Base-by-base conservation (phyloP, 1,140 invertebrate species). In the Copidosoma floridanum region DNA sequence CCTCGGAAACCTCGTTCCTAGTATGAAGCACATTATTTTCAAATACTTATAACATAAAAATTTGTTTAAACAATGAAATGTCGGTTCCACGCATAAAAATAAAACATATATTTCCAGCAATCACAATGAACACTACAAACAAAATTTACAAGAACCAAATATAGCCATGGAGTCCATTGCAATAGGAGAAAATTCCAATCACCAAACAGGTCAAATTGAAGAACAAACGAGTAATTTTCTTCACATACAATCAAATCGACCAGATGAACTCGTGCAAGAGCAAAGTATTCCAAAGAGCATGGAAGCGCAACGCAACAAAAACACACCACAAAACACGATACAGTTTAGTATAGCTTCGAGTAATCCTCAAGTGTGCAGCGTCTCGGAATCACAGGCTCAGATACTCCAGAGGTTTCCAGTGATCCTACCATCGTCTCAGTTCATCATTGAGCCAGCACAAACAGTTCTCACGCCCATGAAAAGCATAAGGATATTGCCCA, bases 401-500 rank as follows among this genome's bases (percentile, higher is more conserved):
- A 64, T 68, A 55, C 48, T 70, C n/a, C 66, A 68, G 24, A 64
- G 63, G 27, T 55, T 63, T 43, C 68, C 68, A n/a, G 47, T 65
- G 5, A 61, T 67, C 23, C 23, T 68, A 10, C 65, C 68, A 6
- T 65, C 66, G 6, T 68, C 68, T 16, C 73, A 71, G 40, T 71
- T 69, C 57, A 65, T 71, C 8, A 38, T 71, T n/a, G 74, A 74
- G 48, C 66, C 73, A 14, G 24, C 70, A 16, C 71, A 74, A 61
- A 71, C 64, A 20, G 50, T 71, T 26, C 50, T 73, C 5, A 79
- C 72, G 50, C 54, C 69, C 24, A 44, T 65, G 7, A 73, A 77
- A 65, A 75, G 69, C 47, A 53, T 77, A 18, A 61, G 68, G 50
- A 67, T 76, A 61, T 61, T 75, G 52, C 70, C 73, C 23, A 67